Evolutionary conservation across 37 sponge, comb jelly and placozoan species (phyloP).

Genomic region (Halichondria panicea): DNA sequence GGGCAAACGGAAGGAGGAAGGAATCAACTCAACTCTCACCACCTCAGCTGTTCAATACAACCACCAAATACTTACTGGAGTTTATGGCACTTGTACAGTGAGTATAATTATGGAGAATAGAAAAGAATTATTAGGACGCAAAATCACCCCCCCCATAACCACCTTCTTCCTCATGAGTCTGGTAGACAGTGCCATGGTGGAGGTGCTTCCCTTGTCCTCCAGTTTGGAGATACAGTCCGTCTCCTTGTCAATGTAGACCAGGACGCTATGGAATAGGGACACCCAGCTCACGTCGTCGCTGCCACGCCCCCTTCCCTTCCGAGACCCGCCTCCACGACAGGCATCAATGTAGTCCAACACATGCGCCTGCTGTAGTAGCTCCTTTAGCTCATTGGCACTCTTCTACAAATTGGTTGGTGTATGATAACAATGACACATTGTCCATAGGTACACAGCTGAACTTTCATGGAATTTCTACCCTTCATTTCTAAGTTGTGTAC

Average conservation of each 20-base stretch:
- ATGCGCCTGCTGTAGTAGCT: slow-evolving; percentile 26
- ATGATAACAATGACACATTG: neutral
- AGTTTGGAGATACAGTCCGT: slow-evolving; percentile 18
- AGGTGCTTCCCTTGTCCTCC: slow-evolving; percentile 31
- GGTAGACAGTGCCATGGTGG: slow-evolving; percentile 7
- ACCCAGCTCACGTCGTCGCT: slow-evolving; percentile 19
- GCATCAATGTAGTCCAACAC: slow-evolving; percentile 30
- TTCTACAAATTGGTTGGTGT: slow-evolving; percentile 4
- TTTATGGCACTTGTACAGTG: no score
- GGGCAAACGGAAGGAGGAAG: neutral
- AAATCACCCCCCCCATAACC: neutral
- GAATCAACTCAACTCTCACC: no score
- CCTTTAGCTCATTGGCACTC: slow-evolving; percentile 15
- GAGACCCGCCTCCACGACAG: neutral
- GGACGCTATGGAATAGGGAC: slow-evolving; percentile 25
- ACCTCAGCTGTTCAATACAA: no score
- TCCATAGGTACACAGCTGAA: neutral
- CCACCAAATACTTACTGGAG: no score
- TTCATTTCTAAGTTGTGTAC: neutral
- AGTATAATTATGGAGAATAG: neutral
- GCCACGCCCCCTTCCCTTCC: neutral
- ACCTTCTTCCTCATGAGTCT: slow-evolving; percentile 51
- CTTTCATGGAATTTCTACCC: neutral
- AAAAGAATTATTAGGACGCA: neutral
- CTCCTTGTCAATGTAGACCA: slow-evolving; percentile 19